Percentiles rank a stretch among this genome's conserved stretches.
phyloP scores from a whole-genome alignment of 2,113 vertebrate genomes.

The Chiloscyllium plagiosum region DNA sequence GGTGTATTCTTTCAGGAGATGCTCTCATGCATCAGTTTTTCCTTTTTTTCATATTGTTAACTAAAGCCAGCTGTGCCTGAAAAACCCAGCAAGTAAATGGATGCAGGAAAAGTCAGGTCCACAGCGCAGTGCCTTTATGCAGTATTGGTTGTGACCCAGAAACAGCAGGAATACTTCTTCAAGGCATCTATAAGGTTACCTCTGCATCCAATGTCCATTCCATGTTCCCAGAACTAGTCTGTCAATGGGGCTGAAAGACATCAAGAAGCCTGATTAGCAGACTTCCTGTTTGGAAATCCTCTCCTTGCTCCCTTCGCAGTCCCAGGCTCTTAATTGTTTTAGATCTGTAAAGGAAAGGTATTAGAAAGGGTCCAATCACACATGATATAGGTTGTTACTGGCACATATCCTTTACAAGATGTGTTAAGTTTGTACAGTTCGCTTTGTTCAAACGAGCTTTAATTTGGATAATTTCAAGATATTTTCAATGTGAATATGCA shows the following conservation, averaged over 20 bases:
- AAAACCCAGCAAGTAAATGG: neutral
- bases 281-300: neutral
- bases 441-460: neutral
- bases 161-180: neutral
- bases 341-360: neutral
- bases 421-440: neutral
- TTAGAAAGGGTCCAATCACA: neutral
- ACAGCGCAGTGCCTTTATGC: neutral
- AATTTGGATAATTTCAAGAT: neutral
- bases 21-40: neutral
- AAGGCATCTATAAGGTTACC: neutral
- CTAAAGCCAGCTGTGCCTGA: neutral
- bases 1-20: neutral
- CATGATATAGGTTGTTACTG: neutral
- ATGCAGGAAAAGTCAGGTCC: neutral
- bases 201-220: neutral
- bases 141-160: neutral
- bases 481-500: neutral
- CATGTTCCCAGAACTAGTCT: neutral
- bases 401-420: neutral
- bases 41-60: neutral
- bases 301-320: neutral
- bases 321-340: neutral
- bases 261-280: neutral
- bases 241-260: neutral